Evolutionary conservation across 2,797 vertebrate genomes (phyloP).

Genomic region (Perdix hodgsoniae): DNA sequence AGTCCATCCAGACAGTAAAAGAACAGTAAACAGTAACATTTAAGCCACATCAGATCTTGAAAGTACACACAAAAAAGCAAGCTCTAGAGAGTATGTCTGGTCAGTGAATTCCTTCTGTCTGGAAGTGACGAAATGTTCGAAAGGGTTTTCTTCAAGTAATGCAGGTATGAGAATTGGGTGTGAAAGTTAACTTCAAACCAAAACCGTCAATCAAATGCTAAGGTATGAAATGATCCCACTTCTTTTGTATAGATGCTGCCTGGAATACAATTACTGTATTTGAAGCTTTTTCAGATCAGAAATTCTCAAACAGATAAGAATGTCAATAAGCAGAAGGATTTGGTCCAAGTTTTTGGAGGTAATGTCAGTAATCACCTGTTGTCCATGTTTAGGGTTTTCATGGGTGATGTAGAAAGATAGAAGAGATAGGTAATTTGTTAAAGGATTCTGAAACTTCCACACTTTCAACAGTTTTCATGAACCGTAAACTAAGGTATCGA

Average conservation of each 20-base stretch:
- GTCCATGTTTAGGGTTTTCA: neutral
- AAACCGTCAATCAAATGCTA: neutral
- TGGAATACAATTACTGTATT: neutral
- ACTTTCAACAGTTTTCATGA: neutral
- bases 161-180: slow-evolving; percentile 5
- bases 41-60: neutral
- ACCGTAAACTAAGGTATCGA: neutral
- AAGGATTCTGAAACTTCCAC: neutral
- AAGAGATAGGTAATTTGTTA: neutral
- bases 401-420: neutral
- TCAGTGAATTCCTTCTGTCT: slow-evolving; percentile 52
- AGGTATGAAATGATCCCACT: neutral
- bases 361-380: neutral
- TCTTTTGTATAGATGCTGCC: neutral
- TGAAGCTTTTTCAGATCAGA: neutral
- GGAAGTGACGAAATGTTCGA: slow-evolving; percentile 30
- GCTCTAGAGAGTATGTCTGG: neutral
- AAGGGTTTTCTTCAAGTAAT: neutral
- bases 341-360: neutral
- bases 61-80: neutral
- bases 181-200: neutral
- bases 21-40: neutral
- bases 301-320: neutral
- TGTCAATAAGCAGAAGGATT: slow-evolving; percentile 5
- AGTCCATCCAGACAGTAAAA: neutral